A percentile compares a stretch with the other conserved stretches of the same genome.
Evolutionary conservation across 2,888 invertebrate species (phyloP).

Genomic region (Nemoura dubitans): DNA sequence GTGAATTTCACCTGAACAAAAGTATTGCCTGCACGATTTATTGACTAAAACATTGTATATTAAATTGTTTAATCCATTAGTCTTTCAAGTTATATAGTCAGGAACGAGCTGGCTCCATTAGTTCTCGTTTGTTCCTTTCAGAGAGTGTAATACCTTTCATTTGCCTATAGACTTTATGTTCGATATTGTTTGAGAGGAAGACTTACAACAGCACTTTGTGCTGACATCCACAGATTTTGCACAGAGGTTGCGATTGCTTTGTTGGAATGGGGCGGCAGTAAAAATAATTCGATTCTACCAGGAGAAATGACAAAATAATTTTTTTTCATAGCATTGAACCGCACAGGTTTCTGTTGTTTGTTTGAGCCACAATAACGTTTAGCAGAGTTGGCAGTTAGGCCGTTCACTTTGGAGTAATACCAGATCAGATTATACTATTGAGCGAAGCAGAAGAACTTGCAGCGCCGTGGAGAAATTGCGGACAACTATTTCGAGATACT

Average conservation of each 20-base stretch:
- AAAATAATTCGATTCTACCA: background rate
- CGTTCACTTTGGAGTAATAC: conserved; percentile 3
- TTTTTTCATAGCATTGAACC: background rate
- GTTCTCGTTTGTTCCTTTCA: background rate
- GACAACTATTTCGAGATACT: conserved; percentile 9
- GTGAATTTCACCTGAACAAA: background rate
- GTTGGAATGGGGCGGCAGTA: background rate
- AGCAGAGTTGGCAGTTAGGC: background rate
- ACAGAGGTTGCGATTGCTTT: background rate
- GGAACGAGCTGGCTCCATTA: background rate
- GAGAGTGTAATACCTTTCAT: background rate
- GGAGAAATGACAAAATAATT: background rate
- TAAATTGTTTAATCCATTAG: conserved; percentile 35
- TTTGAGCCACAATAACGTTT: background rate
- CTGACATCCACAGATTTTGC: background rate
- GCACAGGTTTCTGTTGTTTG: background rate
- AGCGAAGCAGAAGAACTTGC: background rate
- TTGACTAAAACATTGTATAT: conserved; percentile 25
- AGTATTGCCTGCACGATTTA: conserved; percentile 14
- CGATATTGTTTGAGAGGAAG: background rate
- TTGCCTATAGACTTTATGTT: conserved; percentile 3
- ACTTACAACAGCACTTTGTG: background rate
- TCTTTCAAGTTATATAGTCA: background rate
- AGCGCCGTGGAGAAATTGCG: background rate
- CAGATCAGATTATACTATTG: conserved; percentile 19